Percentiles rank a stretch among this genome's conserved stretches.
These are phyloP conservation scores for Caenorhabditis sp. DNA, from an alignment of 2,888 invertebrate genomes.

Conservation along the genomic window DNA sequence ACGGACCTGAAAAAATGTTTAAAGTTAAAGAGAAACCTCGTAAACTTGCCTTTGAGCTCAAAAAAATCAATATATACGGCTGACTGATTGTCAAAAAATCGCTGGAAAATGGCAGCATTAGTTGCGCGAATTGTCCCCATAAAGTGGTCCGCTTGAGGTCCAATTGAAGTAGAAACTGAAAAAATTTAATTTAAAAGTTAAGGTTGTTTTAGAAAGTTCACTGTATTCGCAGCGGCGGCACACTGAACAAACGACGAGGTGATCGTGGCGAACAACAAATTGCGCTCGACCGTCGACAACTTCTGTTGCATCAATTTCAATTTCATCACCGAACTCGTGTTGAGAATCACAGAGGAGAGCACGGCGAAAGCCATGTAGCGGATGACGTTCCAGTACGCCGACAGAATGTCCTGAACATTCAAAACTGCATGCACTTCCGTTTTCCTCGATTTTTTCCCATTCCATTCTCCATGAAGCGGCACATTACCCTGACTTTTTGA, in stretches of 20 bases:
- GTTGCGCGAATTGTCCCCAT: constrained; percentile 20
- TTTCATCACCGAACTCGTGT: constrained; percentile 14
- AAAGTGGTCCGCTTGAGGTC: constrained; percentile 9
- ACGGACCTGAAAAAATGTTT: constrained; percentile 9
- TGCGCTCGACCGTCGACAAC: constrained; percentile 24
- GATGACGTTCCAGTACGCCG: constrained; percentile 34
- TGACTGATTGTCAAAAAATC: constrained; percentile 33
- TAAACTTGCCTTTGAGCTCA: constrained; percentile 21
- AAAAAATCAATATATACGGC: constrained; percentile 30
- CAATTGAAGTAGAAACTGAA: constrained; percentile 36
- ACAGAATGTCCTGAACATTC: constrained; percentile 27
- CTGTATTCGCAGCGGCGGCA: constrained; percentile 32
- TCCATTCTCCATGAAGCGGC: too few relatives aligned
- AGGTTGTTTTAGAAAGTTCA: background rate
- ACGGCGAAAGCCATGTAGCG: constrained; percentile 35
- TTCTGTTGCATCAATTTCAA: constrained; percentile 25
- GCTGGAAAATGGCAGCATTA: constrained; percentile 31
- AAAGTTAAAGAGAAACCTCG: background rate
- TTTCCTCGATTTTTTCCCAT: background rate
- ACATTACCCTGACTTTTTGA: too few relatives aligned
- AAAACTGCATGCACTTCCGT: background rate
- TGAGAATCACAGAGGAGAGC: constrained; percentile 4
- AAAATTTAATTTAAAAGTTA: background rate
- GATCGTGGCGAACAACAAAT: constrained; percentile 29
- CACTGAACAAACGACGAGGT: constrained; percentile 25